phyloP scores from a whole-genome alignment of 2,113 vertebrate genomes.

The Gadus chalcogrammus region DNA sequence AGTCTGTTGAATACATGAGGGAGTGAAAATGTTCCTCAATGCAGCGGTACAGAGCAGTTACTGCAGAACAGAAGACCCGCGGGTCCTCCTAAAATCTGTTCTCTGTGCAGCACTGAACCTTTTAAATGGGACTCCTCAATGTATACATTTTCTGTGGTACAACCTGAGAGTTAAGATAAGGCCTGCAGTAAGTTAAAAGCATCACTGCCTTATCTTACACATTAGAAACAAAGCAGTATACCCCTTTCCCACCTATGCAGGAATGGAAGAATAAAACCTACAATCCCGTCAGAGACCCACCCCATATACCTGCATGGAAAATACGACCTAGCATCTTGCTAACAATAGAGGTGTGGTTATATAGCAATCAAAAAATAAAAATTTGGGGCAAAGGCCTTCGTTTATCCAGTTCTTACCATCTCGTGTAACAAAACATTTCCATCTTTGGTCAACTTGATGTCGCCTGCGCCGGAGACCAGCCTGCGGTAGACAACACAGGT shows the following conservation, averaged over 20 bases:
- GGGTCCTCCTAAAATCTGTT: not conserved
- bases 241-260: not conserved
- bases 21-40: not conserved
- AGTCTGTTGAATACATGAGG: slow-evolving; percentile 40
- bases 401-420: slow-evolving; percentile 81
- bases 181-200: not conserved
- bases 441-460: slow-evolving; percentile 98
- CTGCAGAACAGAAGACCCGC: slow-evolving; percentile 1
- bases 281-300: not conserved
- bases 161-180: no score
- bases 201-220: not conserved
- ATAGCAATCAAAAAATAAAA: not conserved
- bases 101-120: slow-evolving; percentile 6
- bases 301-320: no score
- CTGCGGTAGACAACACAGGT: slow-evolving; percentile 53
- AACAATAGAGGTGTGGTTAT: slow-evolving; percentile 28
- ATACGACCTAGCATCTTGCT: no score
- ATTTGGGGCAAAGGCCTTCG: no score
- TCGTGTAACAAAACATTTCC: slow-evolving; percentile 96
- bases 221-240: not conserved
- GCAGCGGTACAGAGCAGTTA: slow-evolving; percentile 4
- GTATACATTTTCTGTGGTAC: not conserved
- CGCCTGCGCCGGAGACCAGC: slow-evolving; percentile 95
- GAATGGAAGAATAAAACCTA: not conserved
- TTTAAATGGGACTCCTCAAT: no score